Evolutionary conservation across 2,113 vertebrate genomes (phyloP), one percentile per base, ranked within the genome.

Genomic region (Calyptomena viridis): DNA sequence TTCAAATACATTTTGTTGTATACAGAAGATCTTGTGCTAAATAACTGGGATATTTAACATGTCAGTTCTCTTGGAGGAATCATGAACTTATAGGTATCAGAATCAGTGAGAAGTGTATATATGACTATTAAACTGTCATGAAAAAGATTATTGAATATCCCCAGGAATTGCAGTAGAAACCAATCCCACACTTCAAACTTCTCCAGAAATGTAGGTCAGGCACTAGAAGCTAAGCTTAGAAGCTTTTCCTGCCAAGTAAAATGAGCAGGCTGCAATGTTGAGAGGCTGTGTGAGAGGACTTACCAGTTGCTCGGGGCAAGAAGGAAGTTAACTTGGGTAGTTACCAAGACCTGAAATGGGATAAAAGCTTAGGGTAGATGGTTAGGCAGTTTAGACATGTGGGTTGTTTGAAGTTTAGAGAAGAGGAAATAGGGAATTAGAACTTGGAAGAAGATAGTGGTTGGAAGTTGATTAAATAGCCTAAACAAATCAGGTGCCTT

Each of bases 1-100:
- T 94, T 93, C 84, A 87, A 84, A 71, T 56, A 53, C 50, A 50
- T 83, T 93, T 93, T 85, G 39, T 85, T 79, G 28, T 90, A 62
- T 71, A 60, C 30, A 73, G 62, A 84, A 71, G 39, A 68, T 55
- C 64, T 91, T 82, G 56, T 72, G 52, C 60, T 84, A 95, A 92
- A 86, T 87, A 84, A 86, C 22, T 63, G 64, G 39, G 66, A 40
- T 94, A 77, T 92, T 89, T 94, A 81, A 87, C 44, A 14, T 74
- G 60, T 76, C 77, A 59, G 2, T 23, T 75, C 68, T 75, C 76
- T 87, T 63, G 56, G 40, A 87, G 28, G 52, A 68, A 81, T 87
- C 60, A 18, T 67, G 76, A 92, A 86, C 55, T 92, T 93, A 84
- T 3, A 78, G 74, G 67, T 50, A 50, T 30, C 71, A 68, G 56